Conservation (phyloP, 1,140 invertebrate genomes). For the Rhopalosiphum padi region DNA sequence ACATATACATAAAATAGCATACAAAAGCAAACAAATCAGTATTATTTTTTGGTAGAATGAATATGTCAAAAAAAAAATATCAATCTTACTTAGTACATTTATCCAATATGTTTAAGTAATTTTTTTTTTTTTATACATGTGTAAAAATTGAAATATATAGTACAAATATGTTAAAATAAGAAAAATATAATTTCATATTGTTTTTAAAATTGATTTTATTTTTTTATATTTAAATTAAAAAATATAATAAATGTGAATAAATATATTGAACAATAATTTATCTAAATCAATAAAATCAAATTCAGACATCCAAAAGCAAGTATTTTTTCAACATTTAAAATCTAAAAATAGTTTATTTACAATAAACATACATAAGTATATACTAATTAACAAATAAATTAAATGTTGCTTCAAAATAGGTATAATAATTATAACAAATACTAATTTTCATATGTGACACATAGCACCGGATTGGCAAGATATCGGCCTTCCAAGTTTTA, state of each 20-base stretch:
- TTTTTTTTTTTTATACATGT: neutral
- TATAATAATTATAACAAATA: neutral
- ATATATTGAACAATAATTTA: neutral
- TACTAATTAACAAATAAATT: too few relatives aligned
- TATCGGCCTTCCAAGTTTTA: too few relatives aligned
- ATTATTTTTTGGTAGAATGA: neutral
- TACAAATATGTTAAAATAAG: neutral
- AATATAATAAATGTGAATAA: neutral
- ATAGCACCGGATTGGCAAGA: too few relatives aligned
- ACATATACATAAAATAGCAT: conserved; percentile 34
- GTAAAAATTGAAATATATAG: neutral
- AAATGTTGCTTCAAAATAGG: too few relatives aligned
- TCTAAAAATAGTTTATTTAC: neutral
- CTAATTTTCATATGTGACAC: neutral
- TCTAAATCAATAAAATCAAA: neutral
- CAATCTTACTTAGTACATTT: neutral
- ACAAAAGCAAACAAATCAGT: neutral
- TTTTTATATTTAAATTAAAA: neutral
- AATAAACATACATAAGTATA: neutral
- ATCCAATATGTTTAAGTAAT: neutral
- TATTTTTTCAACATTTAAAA: neutral
- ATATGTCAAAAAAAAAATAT: neutral
- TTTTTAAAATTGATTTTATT: too few relatives aligned
- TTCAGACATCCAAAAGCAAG: neutral
- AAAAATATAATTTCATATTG: too few relatives aligned